Evolutionary conservation across 1,140 invertebrate species (phyloP).

Genomic region (Dreissena rostriformis): DNA sequence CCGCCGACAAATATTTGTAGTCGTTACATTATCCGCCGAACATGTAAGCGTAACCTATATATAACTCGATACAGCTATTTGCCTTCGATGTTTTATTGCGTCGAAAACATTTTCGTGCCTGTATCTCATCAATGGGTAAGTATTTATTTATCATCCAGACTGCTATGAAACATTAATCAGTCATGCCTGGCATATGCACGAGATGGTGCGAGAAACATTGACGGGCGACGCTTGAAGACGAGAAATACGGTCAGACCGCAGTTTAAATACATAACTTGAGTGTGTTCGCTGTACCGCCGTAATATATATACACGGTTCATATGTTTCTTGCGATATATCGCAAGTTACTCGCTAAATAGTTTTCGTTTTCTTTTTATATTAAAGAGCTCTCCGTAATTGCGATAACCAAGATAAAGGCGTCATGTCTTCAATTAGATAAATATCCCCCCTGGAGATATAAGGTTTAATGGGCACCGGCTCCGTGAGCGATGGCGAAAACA

Average conservation of each 20-base stretch:
- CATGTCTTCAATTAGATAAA: conserved; percentile 55
- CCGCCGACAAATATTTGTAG: too few relatives aligned
- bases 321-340: too few relatives aligned
- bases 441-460: conserved; percentile 12
- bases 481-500: conserved; percentile 1
- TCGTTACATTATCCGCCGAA: too few relatives aligned
- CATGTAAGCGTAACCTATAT: too few relatives aligned
- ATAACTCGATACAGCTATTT: too few relatives aligned
- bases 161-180: conserved; percentile 34
- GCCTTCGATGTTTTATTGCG: neutral
- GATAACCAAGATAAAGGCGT: conserved; percentile 44
- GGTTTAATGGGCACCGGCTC: conserved; percentile 22
- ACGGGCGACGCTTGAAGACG: too few relatives aligned
- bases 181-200: neutral
- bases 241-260: too few relatives aligned
- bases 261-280: too few relatives aligned
- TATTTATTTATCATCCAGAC: conserved; percentile 35
- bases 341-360: neutral
- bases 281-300: too few relatives aligned
- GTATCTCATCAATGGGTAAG: neutral
- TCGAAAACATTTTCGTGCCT: neutral
- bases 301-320: too few relatives aligned
- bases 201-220: too few relatives aligned
- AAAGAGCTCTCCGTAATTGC: conserved; percentile 16
- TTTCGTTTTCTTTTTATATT: conserved; percentile 43